These are phyloP conservation scores for Zeus faber DNA, from an alignment of 2,113 vertebrate genomes.

Conservation along the genomic window DNA sequence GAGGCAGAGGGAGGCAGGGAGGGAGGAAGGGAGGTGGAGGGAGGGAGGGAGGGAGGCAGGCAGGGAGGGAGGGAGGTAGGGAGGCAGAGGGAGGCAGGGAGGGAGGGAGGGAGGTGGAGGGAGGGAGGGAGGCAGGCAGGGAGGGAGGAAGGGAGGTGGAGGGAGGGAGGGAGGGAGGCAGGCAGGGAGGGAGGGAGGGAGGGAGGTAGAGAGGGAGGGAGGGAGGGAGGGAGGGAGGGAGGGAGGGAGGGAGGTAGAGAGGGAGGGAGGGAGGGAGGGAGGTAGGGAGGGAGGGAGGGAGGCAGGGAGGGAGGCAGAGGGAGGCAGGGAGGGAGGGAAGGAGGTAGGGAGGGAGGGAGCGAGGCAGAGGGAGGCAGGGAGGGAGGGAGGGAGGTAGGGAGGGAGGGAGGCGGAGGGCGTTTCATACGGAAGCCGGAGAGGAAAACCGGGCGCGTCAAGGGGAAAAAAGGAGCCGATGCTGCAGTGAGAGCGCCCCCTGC, in stretches of 20 bases:
- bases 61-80: not conserved
- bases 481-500: too few relatives aligned
- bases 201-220: not conserved
- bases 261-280: constrained; percentile 7
- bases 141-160: constrained; percentile 6
- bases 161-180: not conserved
- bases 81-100: not conserved
- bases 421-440: too few relatives aligned
- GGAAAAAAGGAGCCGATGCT: too few relatives aligned
- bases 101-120: not conserved
- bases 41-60: not conserved
- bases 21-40: not conserved
- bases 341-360: too few relatives aligned
- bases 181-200: constrained; percentile 11
- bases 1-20: not conserved
- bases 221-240: not conserved
- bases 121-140: not conserved
- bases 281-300: not conserved
- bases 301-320: constrained; percentile 1
- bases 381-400: not conserved
- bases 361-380: constrained; percentile 4
- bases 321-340: constrained; percentile 1
- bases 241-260: too few relatives aligned
- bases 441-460: too few relatives aligned
- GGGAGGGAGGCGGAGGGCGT: not conserved